Evolutionary conservation across 1,140 invertebrate genomes (phyloP), one percentile per base, ranked within the genome.

Genomic region (Cydia amplana): DNA sequence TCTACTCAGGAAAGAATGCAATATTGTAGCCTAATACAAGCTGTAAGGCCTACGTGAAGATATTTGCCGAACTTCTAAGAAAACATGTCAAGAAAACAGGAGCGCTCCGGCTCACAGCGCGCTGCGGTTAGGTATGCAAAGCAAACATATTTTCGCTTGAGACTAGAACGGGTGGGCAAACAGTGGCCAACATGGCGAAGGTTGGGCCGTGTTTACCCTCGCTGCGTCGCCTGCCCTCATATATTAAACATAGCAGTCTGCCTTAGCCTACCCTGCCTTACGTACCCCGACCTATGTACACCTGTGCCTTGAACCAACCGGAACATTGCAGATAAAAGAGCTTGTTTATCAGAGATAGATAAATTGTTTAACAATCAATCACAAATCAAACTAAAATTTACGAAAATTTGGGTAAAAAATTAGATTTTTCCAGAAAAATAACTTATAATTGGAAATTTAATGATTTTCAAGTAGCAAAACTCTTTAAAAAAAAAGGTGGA

Each of bases 71-170:
- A 78, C 81, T 78, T 82, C 80, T 81, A 75, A 81, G 85, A 86
- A 87, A 89, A 87, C 85, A 89, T 86, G 87, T 89, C 84, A 87
- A 87, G 83, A 84, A 88, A 87, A 86, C 85, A 85, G 81, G 84
- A 79, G 63, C 80, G 83, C 82, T 83, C 82, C 82, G 74, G 79
- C 83, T 82, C 75, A 32, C 77, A 83, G 82, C 83, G 78, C 74
- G 82, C 80, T 83, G 84, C 87, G 82, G 87, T 88, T 87, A 89
- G 83, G 84, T 88, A 90, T 91, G 86, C 89, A 88, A 85, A 82
- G 84, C 89, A 90, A 91, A 92, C 91, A 92, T 88, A 92, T 92
- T 91, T 91, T 87, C 89, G 89, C 87, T 87, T 83, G 86, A 90
- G 91, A 91, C 90, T 88, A 84, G 88, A 85, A 88, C 86, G 86